Evolutionary conservation across 2,888 invertebrate genomes (phyloP).

Genomic region (Watsonalla binaria): DNA sequence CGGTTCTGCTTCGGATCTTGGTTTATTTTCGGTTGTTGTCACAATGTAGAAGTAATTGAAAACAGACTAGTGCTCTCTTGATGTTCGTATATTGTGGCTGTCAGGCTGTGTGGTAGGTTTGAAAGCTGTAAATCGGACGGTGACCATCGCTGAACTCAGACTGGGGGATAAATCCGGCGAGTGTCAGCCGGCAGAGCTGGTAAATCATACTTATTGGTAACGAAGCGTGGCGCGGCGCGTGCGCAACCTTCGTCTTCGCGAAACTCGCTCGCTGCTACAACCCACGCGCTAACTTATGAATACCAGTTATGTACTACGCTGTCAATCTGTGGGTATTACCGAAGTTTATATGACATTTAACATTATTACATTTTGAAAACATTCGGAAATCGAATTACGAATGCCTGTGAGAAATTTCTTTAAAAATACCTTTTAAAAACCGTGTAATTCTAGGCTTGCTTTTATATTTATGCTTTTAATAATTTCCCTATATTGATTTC

Average conservation of each 20-base stretch:
- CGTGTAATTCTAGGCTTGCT: too few relatives aligned
- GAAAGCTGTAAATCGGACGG: slow-evolving; percentile 18
- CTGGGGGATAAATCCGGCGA: slow-evolving; percentile 26
- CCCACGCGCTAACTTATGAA: not conserved
- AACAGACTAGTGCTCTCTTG: slow-evolving; percentile 5
- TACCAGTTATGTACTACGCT: not conserved
- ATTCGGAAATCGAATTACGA: too few relatives aligned
- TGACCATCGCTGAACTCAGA: slow-evolving; percentile 9
- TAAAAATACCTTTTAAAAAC: too few relatives aligned
- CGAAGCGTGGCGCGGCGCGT: slow-evolving; percentile 55
- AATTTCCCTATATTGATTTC: too few relatives aligned
- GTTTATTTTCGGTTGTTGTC: slow-evolving; percentile 34
- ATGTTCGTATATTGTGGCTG: not conserved
- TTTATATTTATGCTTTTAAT: too few relatives aligned
- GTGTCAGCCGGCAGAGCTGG: slow-evolving; percentile 45
- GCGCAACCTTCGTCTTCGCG: slow-evolving; percentile 19
- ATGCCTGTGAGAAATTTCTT: too few relatives aligned
- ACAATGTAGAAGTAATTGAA: slow-evolving; percentile 45
- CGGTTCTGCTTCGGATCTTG: slow-evolving; percentile 32
- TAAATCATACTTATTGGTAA: slow-evolving; percentile 68
- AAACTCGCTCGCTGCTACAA: not conserved
- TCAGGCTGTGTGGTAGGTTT: slow-evolving; percentile 18
- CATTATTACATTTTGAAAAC: too few relatives aligned
- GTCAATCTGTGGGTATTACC: not conserved
- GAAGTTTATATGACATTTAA: too few relatives aligned